These are phyloP conservation scores for Spodoptera littoralis DNA, from an alignment of 2,888 invertebrate species.

Conservation along the genomic window DNA sequence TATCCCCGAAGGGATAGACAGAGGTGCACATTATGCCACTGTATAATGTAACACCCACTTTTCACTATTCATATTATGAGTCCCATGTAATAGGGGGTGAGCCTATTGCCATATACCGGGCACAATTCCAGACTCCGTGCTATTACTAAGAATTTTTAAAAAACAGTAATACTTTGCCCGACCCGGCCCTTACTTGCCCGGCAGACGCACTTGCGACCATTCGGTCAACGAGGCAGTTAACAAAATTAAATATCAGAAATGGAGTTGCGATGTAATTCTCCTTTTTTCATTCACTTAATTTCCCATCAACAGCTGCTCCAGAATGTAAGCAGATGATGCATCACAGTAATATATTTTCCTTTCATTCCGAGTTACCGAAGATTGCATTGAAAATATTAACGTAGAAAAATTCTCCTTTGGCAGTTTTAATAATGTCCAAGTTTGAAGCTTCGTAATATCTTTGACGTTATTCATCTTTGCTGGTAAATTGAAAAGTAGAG, in stretches of 20 bases:
- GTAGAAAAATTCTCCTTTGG: conserved; percentile 34
- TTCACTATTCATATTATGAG: too few species aligned
- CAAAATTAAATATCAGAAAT: conserved; percentile 8
- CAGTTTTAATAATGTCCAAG: conserved; percentile 39
- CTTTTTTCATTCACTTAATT: conserved; percentile 26
- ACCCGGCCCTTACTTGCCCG: too few species aligned
- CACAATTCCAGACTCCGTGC: too few species aligned
- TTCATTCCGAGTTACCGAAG: conserved; percentile 31
- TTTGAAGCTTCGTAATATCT: conserved; percentile 42
- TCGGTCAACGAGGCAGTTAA: too few species aligned
- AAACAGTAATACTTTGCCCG: too few species aligned
- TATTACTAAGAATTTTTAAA: too few species aligned
- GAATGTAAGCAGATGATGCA: conserved; percentile 41
- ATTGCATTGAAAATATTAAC: conserved; percentile 38
- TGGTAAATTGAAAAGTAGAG: conserved; percentile 8
- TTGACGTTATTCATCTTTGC: conserved; percentile 29
- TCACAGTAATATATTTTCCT: conserved; percentile 48
- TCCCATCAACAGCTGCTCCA: conserved; percentile 28
- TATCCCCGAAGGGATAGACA: too few species aligned
- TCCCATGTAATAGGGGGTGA: too few species aligned
- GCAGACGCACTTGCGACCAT: too few species aligned
- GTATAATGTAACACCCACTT: too few species aligned
- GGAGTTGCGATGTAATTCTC: not conserved
- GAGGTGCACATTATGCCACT: too few species aligned
- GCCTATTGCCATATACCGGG: too few species aligned